These are phyloP conservation scores for Vollenhovia emeryi DNA, from an alignment of 1,140 invertebrate genomes.

Conservation along the genomic window DNA sequence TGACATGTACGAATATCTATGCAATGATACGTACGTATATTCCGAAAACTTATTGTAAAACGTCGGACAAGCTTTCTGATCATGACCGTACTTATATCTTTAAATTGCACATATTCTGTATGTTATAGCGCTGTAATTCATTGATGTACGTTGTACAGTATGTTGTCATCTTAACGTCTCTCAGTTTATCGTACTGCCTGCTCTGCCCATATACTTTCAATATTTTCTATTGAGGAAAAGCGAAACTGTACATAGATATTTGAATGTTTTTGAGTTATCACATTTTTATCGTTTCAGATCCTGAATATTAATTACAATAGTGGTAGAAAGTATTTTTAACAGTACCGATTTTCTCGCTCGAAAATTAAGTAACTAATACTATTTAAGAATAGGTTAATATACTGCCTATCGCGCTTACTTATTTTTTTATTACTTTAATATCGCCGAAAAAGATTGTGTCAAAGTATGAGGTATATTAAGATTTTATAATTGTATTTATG, in stretches of 20 bases:
- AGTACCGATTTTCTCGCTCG: conserved; percentile 27
- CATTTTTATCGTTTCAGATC: conserved; percentile 54
- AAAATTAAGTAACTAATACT: conserved; percentile 10
- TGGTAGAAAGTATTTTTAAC: conserved; percentile 49
- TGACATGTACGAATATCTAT: too few species aligned
- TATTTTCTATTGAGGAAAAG: conserved; percentile 54
- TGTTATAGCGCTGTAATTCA: background rate
- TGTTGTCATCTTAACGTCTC: conserved; percentile 2
- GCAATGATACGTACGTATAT: too few species aligned
- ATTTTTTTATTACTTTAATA: conserved; percentile 38
- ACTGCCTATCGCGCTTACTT: background rate
- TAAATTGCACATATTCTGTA: conserved; percentile 5
- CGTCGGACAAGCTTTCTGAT: too few species aligned
- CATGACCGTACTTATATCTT: conserved; percentile 6
- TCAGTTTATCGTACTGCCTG: too few species aligned
- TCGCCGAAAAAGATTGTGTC: background rate
- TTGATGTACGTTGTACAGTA: conserved; percentile 32
- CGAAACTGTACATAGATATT: conserved; percentile 15
- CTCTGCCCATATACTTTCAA: conserved; percentile 50
- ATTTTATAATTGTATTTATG: conserved; percentile 26
- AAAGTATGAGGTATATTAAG: background rate
- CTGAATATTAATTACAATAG: conserved; percentile 34
- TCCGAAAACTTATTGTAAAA: too few species aligned
- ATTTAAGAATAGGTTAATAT: background rate
- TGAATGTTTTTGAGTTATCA: conserved; percentile 41